These are phyloP conservation scores for Condylura cristata DNA, from an alignment of 2,113 vertebrate genomes.

Conservation along the genomic window DNA sequence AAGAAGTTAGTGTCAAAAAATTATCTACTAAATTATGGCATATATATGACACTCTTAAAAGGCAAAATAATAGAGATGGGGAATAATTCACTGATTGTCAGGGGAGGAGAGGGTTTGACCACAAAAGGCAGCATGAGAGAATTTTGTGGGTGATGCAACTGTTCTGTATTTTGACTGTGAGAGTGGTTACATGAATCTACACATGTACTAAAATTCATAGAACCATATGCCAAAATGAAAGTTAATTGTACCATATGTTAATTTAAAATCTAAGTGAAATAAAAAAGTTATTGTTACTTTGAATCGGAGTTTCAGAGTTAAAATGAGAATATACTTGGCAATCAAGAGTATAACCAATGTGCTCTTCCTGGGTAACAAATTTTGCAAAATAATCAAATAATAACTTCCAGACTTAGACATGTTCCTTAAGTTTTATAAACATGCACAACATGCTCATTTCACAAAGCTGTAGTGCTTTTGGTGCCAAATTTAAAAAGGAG, in stretches of 20 bases:
- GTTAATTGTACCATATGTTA: neutral
- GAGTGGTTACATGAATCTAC: neutral
- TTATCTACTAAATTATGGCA: neutral
- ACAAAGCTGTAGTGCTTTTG: neutral
- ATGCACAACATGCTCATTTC: neutral
- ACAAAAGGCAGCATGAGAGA: neutral
- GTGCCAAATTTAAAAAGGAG: neutral
- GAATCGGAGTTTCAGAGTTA: neutral
- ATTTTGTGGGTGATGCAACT: neutral
- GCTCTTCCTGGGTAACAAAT: neutral
- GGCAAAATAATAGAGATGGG: neutral
- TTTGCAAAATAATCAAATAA: constrained; percentile 40
- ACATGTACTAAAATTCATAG: neutral
- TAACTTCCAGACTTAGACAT: neutral
- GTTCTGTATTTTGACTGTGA: neutral
- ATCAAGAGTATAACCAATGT: neutral
- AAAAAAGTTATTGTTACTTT: neutral
- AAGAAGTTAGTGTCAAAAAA: neutral
- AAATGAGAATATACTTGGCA: neutral
- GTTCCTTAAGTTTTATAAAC: neutral
- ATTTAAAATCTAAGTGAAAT: constrained; percentile 47
- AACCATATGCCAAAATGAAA: neutral
- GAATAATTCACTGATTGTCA: neutral
- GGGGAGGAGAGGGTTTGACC: neutral
- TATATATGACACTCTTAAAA: neutral